Base-by-base conservation (phyloP, 2,888 invertebrate genomes). In the Eurytoma californica region DNA sequence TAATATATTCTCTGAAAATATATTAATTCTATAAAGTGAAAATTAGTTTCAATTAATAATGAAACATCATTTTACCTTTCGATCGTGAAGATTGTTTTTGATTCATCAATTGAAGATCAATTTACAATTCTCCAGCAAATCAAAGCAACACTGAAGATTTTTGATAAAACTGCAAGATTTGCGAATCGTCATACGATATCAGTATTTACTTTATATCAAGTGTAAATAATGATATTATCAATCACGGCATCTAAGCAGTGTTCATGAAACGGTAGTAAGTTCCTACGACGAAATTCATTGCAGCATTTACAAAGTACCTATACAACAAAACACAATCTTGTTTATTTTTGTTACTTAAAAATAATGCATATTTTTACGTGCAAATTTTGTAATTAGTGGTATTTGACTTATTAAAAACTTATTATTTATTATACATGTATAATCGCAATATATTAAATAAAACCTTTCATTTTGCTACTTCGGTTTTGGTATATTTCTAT, bases 191-290 rank as follows among this genome's bases (percentile, higher is more conserved):
- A 30, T n/a, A 30, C 5, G n/a, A 39, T n/a, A 39, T 39, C 55
- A n/a, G n/a, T 57, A 30, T n/a, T 39, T 16, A 12, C 68, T n/a
- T 13, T 61, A 14, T 39, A 49, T 61, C 39, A 13, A 49, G 49
- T 74, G 51, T 80, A 73, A 24, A 68, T 67, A 80, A 16, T 63
- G 28, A 57, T 18, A 68, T 58, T 57, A 67, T 53, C n/a, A 30
- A 57, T 72, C 68, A 70, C 47, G 24, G 69, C 70, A 67, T 55
- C 30, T 69, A 49, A 63, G 68, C 77, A 68, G 77, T 58, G 74
- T 58, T 77, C 66, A 65, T 72, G 51, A 69, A 76, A 68, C 80
- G 76, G 73, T 80, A 76, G 73, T 69, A 80, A 80, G 76, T 81
- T 80, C 77, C 80, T 78, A 72, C 24, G 65, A 68, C 16, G 30